Evolutionary conservation across 2,113 vertebrate genomes (phyloP).

Genomic region (Eulacestoma nigropectus): DNA sequence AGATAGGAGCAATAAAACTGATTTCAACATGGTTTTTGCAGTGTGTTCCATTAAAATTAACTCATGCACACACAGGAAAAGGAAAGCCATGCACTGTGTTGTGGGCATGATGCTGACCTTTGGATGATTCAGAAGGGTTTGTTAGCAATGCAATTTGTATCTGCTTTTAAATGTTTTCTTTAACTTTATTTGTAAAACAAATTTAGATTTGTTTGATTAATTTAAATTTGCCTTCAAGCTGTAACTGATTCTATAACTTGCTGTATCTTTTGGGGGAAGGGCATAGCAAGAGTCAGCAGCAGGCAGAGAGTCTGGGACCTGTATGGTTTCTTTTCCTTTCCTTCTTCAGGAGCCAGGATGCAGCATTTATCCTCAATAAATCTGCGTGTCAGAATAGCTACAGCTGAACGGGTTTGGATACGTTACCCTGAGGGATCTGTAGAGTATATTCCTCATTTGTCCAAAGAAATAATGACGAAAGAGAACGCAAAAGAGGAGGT

Average conservation of each 20-base stretch:
- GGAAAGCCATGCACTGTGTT: background rate
- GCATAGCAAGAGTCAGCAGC: background rate
- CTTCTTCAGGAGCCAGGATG: background rate
- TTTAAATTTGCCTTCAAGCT: background rate
- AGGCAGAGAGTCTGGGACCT: background rate
- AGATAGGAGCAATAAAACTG: background rate
- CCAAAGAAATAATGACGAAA: background rate
- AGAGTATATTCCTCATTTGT: background rate
- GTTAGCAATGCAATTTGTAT: background rate
- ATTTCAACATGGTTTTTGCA: background rate
- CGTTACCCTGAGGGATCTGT: background rate
- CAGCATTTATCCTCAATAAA: background rate
- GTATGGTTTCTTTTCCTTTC: background rate
- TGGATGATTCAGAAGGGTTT: background rate
- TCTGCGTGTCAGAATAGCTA: background rate
- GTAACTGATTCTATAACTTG: background rate
- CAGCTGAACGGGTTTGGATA: background rate
- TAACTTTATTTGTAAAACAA: slow-evolving; percentile 27
- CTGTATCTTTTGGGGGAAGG: background rate
- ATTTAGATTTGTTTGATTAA: too few species aligned
- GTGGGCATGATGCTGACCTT: background rate
- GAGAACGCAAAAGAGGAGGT: background rate
- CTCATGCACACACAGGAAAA: background rate
- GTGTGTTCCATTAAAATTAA: background rate
- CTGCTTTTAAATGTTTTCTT: slow-evolving; percentile 20